Evolutionary conservation across 2,888 invertebrate species (phyloP).

Genomic region (Folsomia candida): DNA sequence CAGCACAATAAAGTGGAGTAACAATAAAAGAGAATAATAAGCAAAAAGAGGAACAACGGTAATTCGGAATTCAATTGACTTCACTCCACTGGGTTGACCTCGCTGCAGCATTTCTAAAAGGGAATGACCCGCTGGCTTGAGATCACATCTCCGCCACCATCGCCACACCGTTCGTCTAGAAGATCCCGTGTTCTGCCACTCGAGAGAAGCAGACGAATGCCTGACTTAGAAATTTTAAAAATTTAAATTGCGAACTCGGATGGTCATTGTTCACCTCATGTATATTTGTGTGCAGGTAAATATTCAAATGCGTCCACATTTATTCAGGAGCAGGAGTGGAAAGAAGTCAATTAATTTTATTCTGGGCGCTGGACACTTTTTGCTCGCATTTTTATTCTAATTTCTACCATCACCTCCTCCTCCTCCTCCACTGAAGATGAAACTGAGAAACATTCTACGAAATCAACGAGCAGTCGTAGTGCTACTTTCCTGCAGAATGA

Average conservation of each 20-base stretch:
- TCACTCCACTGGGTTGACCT: conserved; percentile 5
- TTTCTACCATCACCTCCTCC: background rate
- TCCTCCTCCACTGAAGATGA: background rate
- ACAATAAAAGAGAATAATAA: conserved; percentile 7
- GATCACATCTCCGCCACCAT: conserved; percentile 5
- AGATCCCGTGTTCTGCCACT: no score
- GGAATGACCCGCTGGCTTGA: conserved; percentile 2
- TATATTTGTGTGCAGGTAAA: background rate
- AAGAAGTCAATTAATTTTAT: background rate
- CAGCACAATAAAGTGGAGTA: conserved; percentile 3
- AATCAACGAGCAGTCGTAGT: background rate
- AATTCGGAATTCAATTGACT: conserved; percentile 7
- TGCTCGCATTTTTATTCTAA: conserved; percentile 7
- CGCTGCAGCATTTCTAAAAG: background rate
- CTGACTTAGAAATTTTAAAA: background rate
- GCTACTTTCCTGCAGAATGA: no score
- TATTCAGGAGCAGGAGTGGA: conserved; percentile 2
- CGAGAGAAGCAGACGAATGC: no score
- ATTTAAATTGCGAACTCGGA: background rate
- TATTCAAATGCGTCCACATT: background rate
- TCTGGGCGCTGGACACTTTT: conserved; percentile 5
- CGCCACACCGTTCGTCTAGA: background rate
- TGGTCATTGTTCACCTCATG: conserved; percentile 1
- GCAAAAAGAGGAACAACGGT: conserved; percentile 8
- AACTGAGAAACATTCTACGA: background rate